Percentiles rank a stretch among this genome's conserved stretches.
Evolutionary conservation across 1,140 invertebrate genomes (phyloP).

Genomic region (Drosophila quadrilineata): DNA sequence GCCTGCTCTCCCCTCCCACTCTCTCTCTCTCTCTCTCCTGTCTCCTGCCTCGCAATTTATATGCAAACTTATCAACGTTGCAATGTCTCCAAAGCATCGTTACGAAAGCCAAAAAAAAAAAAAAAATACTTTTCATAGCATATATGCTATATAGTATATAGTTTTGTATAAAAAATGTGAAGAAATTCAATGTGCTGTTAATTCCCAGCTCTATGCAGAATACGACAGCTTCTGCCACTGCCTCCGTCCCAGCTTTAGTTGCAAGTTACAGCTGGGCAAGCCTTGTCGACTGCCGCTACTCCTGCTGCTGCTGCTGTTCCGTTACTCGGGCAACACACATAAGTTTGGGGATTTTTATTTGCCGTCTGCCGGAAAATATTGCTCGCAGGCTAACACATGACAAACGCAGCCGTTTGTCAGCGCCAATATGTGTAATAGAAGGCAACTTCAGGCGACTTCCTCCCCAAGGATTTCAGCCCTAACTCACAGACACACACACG

Average conservation of each 20-base stretch:
- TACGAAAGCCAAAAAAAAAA: conserved; percentile 28
- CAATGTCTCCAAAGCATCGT: conserved; percentile 67
- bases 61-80: conserved; percentile 77
- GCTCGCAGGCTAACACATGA: conserved; percentile 71
- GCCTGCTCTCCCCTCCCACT: not conserved
- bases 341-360: conserved; percentile 78
- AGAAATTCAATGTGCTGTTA: conserved; percentile 63
- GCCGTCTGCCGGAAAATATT: conserved; percentile 70
- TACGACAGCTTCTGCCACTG: conserved; percentile 22
- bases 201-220: conserved; percentile 55
- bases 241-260: too few species aligned
- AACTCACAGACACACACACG: not conserved
- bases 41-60: conserved; percentile 72
- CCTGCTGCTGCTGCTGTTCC: too few species aligned
- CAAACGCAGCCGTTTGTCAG: conserved; percentile 77
- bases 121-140: too few species aligned
- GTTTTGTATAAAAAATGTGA: conserved; percentile 15
- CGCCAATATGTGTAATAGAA: conserved; percentile 33
- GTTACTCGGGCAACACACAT: too few species aligned
- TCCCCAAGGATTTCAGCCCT: not conserved
- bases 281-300: conserved; percentile 21
- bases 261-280: too few species aligned
- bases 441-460: not conserved
- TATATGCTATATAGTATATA: too few species aligned
- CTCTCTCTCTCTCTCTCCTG: not conserved